These are phyloP conservation scores for Kryptolebias marmoratus DNA, from an alignment of 2,113 vertebrate genomes.

Conservation along the genomic window DNA sequence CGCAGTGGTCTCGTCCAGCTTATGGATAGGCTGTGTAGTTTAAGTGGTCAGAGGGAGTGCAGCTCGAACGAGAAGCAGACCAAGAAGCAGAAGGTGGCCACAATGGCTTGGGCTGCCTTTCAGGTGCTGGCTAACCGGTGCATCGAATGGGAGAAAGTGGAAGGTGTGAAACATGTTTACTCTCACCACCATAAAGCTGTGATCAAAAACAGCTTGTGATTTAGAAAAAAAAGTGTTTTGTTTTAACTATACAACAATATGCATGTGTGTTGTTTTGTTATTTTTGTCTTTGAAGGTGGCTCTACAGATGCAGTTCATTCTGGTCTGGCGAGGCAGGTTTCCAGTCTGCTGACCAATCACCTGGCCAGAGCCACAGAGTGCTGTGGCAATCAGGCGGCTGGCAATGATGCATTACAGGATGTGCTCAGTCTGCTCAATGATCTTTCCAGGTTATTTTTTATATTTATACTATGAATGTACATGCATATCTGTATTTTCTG, in stretches of 20 bases:
- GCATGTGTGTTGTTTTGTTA: not conserved
- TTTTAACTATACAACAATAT: not conserved
- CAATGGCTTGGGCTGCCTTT: constrained; percentile 99
- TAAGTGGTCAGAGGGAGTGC: constrained; percentile 94
- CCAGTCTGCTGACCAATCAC: constrained; percentile 96
- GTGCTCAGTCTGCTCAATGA: constrained; percentile 98
- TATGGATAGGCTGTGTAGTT: constrained; percentile 94
- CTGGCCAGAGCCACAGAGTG: constrained; percentile 95
- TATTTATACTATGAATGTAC: not conserved
- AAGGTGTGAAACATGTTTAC: constrained; percentile 81
- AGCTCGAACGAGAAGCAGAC: constrained; percentile 97
- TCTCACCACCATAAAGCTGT: too few species aligned
- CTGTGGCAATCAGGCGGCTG: constrained; percentile 96
- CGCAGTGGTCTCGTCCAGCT: constrained; percentile 97
- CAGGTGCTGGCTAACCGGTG: constrained; percentile 97
- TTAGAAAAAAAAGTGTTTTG: not conserved
- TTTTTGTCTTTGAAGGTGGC: constrained; percentile 80
- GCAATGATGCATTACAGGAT: constrained; percentile 95
- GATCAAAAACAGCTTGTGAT: not conserved
- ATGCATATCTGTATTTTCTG: not conserved
- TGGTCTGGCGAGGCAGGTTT: constrained; percentile 95
- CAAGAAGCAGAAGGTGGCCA: constrained; percentile 96
- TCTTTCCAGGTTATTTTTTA: constrained; percentile 86
- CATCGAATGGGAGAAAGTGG: constrained; percentile 98
- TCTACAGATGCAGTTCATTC: constrained; percentile 97